Percentiles rank a stretch among this genome's conserved stretches.
phyloP scores from a whole-genome alignment of 2,797 vertebrate genomes.

The Peromyscus attwateri region DNA sequence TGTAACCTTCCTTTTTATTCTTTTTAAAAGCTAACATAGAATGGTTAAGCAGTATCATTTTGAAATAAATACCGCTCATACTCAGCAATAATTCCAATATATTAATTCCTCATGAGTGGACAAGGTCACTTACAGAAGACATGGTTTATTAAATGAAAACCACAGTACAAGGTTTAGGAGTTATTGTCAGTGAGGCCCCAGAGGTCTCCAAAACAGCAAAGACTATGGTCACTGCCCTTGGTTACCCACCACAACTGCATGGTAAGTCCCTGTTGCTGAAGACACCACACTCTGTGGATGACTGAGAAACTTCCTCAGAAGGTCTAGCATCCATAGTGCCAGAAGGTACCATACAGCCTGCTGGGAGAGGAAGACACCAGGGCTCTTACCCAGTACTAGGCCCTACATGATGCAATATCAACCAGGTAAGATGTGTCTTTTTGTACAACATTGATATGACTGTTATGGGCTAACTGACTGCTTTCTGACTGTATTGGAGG shows the following conservation, averaged over 20 bases:
- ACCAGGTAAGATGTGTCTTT: neutral
- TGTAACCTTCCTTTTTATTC: neutral
- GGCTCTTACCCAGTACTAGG: neutral
- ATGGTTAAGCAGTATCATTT: neutral
- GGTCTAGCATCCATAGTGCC: neutral
- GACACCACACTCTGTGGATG: neutral
- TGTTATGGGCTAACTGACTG: neutral
- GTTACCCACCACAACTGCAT: neutral
- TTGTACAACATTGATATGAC: neutral
- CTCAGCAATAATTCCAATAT: too few relatives aligned
- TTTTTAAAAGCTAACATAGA: slow-evolving; percentile 3
- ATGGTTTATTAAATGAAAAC: neutral
- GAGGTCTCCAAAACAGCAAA: neutral
- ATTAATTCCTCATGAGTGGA: too few relatives aligned
- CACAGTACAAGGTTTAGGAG: neutral
- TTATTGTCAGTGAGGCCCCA: neutral
- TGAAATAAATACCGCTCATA: neutral
- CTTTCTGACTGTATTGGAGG: neutral
- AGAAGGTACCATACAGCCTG: neutral
- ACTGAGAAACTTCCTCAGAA: neutral
- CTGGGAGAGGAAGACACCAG: neutral
- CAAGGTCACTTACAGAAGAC: neutral
- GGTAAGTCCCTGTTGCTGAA: neutral
- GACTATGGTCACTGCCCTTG: neutral
- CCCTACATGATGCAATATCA: neutral